Percentiles rank a stretch among this genome's conserved stretches.
Evolutionary conservation across 2,797 vertebrate genomes (phyloP).

Genomic region (Sebastes taczanowskii): DNA sequence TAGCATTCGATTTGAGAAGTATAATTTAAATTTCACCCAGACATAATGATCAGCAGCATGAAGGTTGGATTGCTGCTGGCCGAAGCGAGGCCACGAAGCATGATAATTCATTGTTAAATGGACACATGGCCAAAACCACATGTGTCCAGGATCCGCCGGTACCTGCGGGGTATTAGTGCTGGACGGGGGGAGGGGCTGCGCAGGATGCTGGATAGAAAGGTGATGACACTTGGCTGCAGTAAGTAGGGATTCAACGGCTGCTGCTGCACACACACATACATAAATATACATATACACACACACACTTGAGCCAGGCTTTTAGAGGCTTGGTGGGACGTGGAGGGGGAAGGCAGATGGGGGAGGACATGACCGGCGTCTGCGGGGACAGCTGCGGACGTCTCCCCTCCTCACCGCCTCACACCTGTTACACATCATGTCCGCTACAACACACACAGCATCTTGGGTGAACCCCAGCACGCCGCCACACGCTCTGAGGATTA

Average conservation of each 20-base stretch:
- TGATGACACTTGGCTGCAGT: conserved; percentile 73
- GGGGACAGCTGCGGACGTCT: conserved; percentile 82
- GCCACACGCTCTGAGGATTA: background rate
- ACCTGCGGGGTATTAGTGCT: conserved; percentile 53
- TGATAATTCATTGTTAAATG: conserved; percentile 51
- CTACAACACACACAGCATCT: conserved; percentile 77
- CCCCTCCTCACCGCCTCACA: conserved; percentile 78
- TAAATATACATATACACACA: conserved; percentile 25
- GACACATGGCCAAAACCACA: conserved; percentile 67
- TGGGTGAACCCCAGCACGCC: conserved; percentile 40
- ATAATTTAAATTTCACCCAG: conserved; percentile 22
- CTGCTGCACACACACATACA: conserved; percentile 36
- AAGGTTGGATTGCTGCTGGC: conserved; percentile 27
- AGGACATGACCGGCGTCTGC: conserved; percentile 76
- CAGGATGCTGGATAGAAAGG: conserved; percentile 52
- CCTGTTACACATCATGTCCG: conserved; percentile 89
- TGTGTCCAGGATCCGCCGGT: conserved; percentile 43
- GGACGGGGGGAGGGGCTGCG: conserved; percentile 4
- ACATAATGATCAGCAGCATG: conserved; percentile 20
- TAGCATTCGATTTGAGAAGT: background rate
- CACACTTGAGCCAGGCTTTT: conserved; percentile 49
- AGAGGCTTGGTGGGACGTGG: conserved; percentile 43
- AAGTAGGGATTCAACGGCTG: conserved; percentile 43
- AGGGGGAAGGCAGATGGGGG: conserved; percentile 77
- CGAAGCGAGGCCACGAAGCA: background rate